Evolutionary conservation across 1,140 invertebrate species (phyloP), one percentile per base, ranked within the genome.

Genomic region (Hyphantria cunea): DNA sequence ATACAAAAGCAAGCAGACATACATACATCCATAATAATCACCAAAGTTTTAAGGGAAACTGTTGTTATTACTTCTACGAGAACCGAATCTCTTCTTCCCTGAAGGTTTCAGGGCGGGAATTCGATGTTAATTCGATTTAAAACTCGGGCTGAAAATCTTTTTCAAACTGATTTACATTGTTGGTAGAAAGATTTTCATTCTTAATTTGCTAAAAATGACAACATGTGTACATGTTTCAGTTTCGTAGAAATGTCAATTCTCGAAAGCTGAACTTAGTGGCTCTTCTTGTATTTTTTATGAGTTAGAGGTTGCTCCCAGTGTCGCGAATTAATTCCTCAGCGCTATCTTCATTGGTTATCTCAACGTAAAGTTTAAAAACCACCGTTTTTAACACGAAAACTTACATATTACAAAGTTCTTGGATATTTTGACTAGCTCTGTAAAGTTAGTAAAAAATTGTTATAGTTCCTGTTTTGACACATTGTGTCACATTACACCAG

Each of bases 321-420:
- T 54, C 45, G 64, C 45, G 65, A 62, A 67, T 67, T 67, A 67
- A 67, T 67, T 58, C 54, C 34, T 7, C 15, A 11, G 32, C 37
- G 10, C 45, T 67, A 67, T 67, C 65, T 62, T 62, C 65, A 62
- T 51, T 67, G 58, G 65, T 50, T 13, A 67, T 67, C 65, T 67
- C 62, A 44, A 62, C 50, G 52, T 60, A 47, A 41, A 52, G 52
- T 53, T 48, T 58, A 59, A 59, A 61, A 61, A 55, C 15, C 32
- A 48, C 58, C 58, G 65, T 67, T 62, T 67, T 67, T 66, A 49
- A 49, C 34, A n/a, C 32, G 51, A 67, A 61, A 45, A 39, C 59
- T 45, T 58, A 47, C 47, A 62, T 58, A 14, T 50, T 37, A 59
- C 37, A 45, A 31, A n/a, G 17, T 60, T 60, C 56, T 60, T 14